phyloP scores from a whole-genome alignment of 2,888 invertebrate genomes.

The Sympetrum striolatum region DNA sequence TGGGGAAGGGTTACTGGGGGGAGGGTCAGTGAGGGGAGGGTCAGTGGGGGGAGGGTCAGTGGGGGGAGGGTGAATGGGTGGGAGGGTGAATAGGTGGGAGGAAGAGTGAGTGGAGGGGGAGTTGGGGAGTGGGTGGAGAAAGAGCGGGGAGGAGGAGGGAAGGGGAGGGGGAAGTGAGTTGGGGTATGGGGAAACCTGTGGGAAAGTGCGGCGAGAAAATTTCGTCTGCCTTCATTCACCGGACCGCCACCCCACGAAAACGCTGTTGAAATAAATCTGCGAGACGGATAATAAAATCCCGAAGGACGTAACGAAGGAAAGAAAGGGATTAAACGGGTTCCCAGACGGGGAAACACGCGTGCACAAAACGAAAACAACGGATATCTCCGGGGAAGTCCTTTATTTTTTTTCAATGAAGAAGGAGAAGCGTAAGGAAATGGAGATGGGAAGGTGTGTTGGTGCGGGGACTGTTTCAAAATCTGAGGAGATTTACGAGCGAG shows the following conservation, averaged over 20 bases:
- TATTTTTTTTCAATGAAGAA: not conserved
- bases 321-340: not conserved
- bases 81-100: too few relatives aligned
- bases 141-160: not conserved
- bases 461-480: not conserved
- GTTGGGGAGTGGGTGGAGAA: too few relatives aligned
- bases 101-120: too few relatives aligned
- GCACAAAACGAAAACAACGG: not conserved
- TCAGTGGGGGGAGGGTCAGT: too few relatives aligned
- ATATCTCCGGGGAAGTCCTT: not conserved
- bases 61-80: too few relatives aligned
- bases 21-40: too few relatives aligned
- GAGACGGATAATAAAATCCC: not conserved
- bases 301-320: not conserved
- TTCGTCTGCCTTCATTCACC: not conserved
- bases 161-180: too few relatives aligned
- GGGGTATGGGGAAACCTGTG: not conserved
- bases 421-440: not conserved
- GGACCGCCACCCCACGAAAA: not conserved
- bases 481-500: not conserved
- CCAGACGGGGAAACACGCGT: not conserved
- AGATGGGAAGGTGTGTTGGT: not conserved
- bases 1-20: too few relatives aligned
- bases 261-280: not conserved
- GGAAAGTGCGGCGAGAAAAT: not conserved